Evolutionary conservation across 2,888 invertebrate species (phyloP), one percentile per base, ranked within the genome.

Genomic region (Saturnia pavonia): DNA sequence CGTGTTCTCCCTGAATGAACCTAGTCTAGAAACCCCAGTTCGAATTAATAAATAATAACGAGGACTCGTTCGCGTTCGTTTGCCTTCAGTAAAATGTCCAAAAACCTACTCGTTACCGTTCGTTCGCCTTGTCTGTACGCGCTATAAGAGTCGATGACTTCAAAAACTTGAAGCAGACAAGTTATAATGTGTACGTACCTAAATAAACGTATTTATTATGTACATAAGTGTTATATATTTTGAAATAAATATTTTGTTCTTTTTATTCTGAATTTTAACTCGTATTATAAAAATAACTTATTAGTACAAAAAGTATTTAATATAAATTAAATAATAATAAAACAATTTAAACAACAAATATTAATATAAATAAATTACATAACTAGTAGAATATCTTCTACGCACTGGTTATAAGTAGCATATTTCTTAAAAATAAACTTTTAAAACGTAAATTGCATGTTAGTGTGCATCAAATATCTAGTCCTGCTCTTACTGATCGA

Each of bases 371-470:
- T 6, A 51, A 34, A 34, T 34, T 54, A 22, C 22, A 22, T 54
- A 51, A 51, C 22, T 9, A 54, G 54, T 54, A 11, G 3, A 54
- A n/a, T 54, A 54, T 54, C 11, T 54, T 54, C n/a, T 22, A 22
- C 19, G n/a, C 22, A 11, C 22, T 54, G n/a, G 22, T 22, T 34
- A 54, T 54, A 22, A 54, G 22, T 54, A 22, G 9, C 11, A 11
- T 54, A 54, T 54, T 14, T 54, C 54, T 54, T 60, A 27, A 27
- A 27, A 60, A 60, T 60, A 60, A 14, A 54, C 54, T 22, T 54
- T 54, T 54, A 22, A 60, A 60, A 27, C 14, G 4, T 60, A 27
- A 14, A 27, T 60, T 60, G 25, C 14, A 14, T 60, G 16, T 60
- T 60, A 60, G 57, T 27, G 57, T 27, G 57, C 57, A 0, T 14